These are phyloP conservation scores for Diachrysia chrysitis DNA, from an alignment of 2,888 invertebrate genomes.

Conservation along the genomic window DNA sequence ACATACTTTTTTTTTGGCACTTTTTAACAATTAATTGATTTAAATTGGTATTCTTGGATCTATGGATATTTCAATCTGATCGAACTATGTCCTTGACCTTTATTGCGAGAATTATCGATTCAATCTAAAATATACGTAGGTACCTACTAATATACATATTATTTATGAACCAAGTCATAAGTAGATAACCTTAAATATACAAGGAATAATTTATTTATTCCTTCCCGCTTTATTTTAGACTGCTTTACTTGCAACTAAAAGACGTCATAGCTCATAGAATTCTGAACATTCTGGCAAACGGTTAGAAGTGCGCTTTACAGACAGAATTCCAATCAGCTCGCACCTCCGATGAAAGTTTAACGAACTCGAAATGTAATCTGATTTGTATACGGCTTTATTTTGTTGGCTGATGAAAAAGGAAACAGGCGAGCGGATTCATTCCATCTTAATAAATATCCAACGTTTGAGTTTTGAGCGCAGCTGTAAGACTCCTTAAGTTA, in stretches of 20 bases:
- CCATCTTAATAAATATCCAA: slow-evolving; percentile 39
- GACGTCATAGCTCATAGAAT: slow-evolving; percentile 15
- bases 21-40: too few species aligned
- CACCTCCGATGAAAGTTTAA: slow-evolving; percentile 76
- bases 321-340: slow-evolving; percentile 71
- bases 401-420: slow-evolving; percentile 54
- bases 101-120: too few species aligned
- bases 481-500: not conserved
- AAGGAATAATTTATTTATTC: too few species aligned
- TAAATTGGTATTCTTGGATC: too few species aligned
- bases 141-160: too few species aligned
- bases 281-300: slow-evolving; percentile 28
- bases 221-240: not conserved
- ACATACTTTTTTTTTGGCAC: too few species aligned
- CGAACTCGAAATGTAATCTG: slow-evolving; percentile 79
- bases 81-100: too few species aligned
- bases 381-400: slow-evolving; percentile 75
- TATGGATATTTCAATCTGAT: too few species aligned
- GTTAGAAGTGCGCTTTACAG: slow-evolving; percentile 61
- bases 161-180: too few species aligned
- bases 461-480: slow-evolving; percentile 44
- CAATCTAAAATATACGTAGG: too few species aligned
- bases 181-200: too few species aligned
- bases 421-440: slow-evolving; percentile 39
- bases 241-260: too few species aligned